phyloP scores from a whole-genome alignment of 2,888 invertebrate genomes.

The Ethmia dodecea region DNA sequence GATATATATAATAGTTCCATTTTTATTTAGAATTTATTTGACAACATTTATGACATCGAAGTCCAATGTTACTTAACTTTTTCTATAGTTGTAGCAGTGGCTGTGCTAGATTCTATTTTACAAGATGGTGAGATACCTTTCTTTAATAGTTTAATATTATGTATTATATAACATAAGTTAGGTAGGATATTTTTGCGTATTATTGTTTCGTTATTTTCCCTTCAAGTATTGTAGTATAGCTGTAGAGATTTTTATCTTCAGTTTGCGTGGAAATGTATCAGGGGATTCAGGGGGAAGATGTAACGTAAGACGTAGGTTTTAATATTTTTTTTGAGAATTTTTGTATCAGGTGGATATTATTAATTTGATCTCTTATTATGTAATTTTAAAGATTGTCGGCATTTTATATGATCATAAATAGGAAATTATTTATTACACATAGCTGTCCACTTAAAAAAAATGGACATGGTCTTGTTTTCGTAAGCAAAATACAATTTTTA shows the following conservation, averaged over 20 bases:
- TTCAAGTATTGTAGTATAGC: not conserved
- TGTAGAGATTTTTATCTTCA: not conserved
- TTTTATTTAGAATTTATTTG: not conserved
- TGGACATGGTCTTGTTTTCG: too few species aligned
- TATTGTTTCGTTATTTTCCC: not conserved
- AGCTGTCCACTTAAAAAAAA: too few species aligned
- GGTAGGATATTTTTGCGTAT: not conserved
- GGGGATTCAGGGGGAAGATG: not conserved
- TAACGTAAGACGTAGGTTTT: not conserved
- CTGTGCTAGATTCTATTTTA: conserved; percentile 27
- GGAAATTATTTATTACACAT: conserved; percentile 12
- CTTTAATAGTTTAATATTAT: not conserved
- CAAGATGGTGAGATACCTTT: not conserved
- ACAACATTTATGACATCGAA: conserved; percentile 18
- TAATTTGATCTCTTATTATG: conserved; percentile 34
- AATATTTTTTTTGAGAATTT: conserved; percentile 6
- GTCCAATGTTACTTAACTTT: conserved; percentile 41
- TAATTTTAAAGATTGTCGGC: conserved; percentile 7
- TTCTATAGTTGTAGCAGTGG: conserved; percentile 39
- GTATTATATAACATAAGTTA: not conserved
- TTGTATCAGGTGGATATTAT: conserved; percentile 20
- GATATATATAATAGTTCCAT: too few species aligned
- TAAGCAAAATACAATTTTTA: too few species aligned
- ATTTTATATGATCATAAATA: conserved; percentile 1
- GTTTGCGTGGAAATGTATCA: not conserved